Base-by-base conservation (phyloP, 2,113 vertebrate genomes). In the Oryzias celebensis region DNA sequence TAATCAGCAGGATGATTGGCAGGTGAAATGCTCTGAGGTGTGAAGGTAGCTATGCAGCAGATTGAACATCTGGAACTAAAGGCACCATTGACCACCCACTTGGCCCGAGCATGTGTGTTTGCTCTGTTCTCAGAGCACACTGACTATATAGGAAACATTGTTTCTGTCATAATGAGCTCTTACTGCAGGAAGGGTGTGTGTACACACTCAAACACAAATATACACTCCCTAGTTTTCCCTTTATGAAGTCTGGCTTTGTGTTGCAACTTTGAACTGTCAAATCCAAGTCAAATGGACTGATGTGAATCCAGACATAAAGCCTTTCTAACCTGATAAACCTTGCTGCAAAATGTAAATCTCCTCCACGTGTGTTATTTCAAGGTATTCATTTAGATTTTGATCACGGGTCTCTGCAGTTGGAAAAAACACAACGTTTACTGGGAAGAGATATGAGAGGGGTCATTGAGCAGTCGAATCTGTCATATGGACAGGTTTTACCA, bases 61-160 rank as follows among this genome's bases (percentile, higher is more conserved):
- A 47, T 53, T 64, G 71, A 82, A 88, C 86, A 87, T 82, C 70
- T 88, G 83, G 82, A 64, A 45, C 36, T 56, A 28, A 73, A 80
- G 7, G 23, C 66, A 42, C 26, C 58, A 14, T 12, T 54, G 77
- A 53, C 84, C 85, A 82, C 82, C 85, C 85, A 87, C 77, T 56
- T 60, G 42, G 61, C 55, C n/a, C 10, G 16, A 31, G 69, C 36
- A 54, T 65, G 24, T 47, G 15, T 55, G 22, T 58, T 7, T 28
- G 23, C 42, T n/a, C 1, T 52, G 5, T 48, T 41, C 41, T 36
- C 48, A n/a, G 1, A 47, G 23, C 10, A 13, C n/a, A 22, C 1
- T 23, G 14, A 63, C 15, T 36, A 26, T 5, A 50, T 49, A 20
- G 36, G 50, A 51, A 59, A 5, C 22, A n/a, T 17, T 8, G n/a